Evolutionary conservation across 2,888 invertebrate species (phyloP).

Genomic region (Eupithecia centaureata): DNA sequence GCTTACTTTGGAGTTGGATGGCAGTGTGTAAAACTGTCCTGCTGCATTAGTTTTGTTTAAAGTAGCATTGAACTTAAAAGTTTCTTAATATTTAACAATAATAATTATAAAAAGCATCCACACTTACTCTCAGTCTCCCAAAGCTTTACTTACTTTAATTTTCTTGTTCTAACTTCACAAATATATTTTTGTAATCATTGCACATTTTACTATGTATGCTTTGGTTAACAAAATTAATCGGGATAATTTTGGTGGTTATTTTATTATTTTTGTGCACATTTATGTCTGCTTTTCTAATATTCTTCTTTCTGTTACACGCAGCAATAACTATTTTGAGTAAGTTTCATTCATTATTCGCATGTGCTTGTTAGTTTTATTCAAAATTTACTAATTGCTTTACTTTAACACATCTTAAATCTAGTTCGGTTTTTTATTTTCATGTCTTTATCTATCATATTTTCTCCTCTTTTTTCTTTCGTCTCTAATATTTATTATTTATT

Average conservation of each 20-base stretch:
- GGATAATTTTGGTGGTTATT: neutral
- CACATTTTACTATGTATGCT: slow-evolving; percentile 7
- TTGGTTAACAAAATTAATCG: slow-evolving; percentile 15
- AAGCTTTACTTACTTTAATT: too few species aligned
- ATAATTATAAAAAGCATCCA: too few species aligned
- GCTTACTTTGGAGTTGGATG: too few species aligned
- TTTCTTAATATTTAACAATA: too few species aligned
- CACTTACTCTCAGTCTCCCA: too few species aligned
- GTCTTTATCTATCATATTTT: neutral
- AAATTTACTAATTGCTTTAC: neutral
- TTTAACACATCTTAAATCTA: neutral
- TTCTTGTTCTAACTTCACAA: neutral
- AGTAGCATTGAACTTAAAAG: too few species aligned
- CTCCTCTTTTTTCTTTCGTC: too few species aligned
- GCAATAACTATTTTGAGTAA: slow-evolving; percentile 81
- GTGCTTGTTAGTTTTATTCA: slow-evolving; percentile 18
- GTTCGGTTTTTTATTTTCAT: neutral
- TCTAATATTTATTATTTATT: too few species aligned
- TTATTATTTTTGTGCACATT: slow-evolving; percentile 21
- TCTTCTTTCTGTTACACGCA: slow-evolving; percentile 75
- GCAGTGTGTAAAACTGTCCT: too few species aligned
- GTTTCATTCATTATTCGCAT: slow-evolving; percentile 55
- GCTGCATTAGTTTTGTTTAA: too few species aligned
- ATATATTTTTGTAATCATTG: slow-evolving; percentile 16
- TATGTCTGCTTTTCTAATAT: slow-evolving; percentile 46